These are phyloP conservation scores for Dryas iulia DNA, from an alignment of 1,140 invertebrate species.

Conservation along the genomic window DNA sequence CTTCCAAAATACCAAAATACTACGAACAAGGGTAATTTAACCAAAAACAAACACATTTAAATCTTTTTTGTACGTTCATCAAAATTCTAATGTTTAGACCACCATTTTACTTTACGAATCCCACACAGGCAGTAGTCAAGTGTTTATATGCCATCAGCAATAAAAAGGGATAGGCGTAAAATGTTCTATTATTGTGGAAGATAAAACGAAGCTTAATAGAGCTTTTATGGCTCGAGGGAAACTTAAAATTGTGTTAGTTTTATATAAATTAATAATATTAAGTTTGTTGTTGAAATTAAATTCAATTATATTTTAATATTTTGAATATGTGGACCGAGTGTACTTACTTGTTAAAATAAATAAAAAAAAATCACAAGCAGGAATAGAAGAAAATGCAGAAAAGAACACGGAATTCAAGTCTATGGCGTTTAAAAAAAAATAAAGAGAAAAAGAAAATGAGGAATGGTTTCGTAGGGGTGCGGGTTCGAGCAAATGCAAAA, in stretches of 20 bases:
- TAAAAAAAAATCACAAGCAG: too few species aligned
- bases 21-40: neutral
- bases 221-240: slow-evolving; percentile 28
- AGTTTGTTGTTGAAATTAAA: neutral
- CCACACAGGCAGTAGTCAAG: slow-evolving; percentile 30
- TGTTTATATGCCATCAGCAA: slow-evolving; percentile 37
- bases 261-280: slow-evolving; percentile 20
- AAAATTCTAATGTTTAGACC: slow-evolving; percentile 26
- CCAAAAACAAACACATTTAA: slow-evolving; percentile 19
- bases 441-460: too few species aligned
- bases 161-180: slow-evolving; percentile 35
- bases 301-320: neutral
- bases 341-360: too few species aligned
- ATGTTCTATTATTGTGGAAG: slow-evolving; percentile 34
- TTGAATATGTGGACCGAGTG: too few species aligned
- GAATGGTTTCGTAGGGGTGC: too few species aligned
- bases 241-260: slow-evolving; percentile 30
- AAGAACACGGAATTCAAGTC: too few species aligned
- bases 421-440: too few species aligned
- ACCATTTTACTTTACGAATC: slow-evolving; percentile 32
- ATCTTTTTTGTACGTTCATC: slow-evolving; percentile 20
- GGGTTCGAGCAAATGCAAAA: too few species aligned
- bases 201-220: slow-evolving; percentile 34
- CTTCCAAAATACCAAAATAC: neutral
- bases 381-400: too few species aligned